Evolutionary conservation across 2,888 invertebrate genomes (phyloP), one percentile per base, ranked within the genome.

Genomic region (Cremastobaeus sp.): DNA sequence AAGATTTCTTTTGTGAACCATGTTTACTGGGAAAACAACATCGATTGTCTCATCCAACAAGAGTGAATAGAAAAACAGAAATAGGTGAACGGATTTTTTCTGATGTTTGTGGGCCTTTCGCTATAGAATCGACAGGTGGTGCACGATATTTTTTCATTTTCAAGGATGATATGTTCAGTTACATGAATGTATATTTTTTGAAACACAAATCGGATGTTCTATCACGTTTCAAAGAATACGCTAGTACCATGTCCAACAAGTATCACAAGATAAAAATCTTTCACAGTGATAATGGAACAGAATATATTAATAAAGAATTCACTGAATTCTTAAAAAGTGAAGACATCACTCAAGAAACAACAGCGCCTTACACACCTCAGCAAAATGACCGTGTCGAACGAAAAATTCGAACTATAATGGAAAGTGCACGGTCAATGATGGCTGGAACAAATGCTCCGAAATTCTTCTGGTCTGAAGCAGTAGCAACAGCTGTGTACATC

Each of bases 341-440:
- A 9, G 73, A 71, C 5, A 76, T 76, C 1, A 11, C 6, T 1
- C 65, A 69, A 11, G 55, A 69, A 30, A 55, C 34, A n/a, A 55
- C 74, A 0, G 48, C 30, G 2, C 74, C 64, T 0, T 74, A 73
- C 37, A 70, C 73, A 1, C 69, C 74, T 0, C 59, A 72, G n/a
- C 74, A 77, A 39, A 77, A 77, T 35, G 71, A 73, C 0, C 20
- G 60, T 9, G 60, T 39, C 0, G 60, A 75, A 39, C 34, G 70
- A 3, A 71, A 76, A 17, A 73, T 62, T 17, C 32, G 73, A 8
- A 74, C 71, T 0, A 62, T 76, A 8, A 21, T 55, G 5, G 74
- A 77, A 25, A 35, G 50, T n/a, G 55, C 41, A 1, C 2, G 35
- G 9, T 41, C 55, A 2, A 52, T 52, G 52, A 11, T 52, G 14